These are phyloP conservation scores for Aldabrachelys gigantea DNA, from an alignment of 2,113 vertebrate genomes.

Conservation along the genomic window DNA sequence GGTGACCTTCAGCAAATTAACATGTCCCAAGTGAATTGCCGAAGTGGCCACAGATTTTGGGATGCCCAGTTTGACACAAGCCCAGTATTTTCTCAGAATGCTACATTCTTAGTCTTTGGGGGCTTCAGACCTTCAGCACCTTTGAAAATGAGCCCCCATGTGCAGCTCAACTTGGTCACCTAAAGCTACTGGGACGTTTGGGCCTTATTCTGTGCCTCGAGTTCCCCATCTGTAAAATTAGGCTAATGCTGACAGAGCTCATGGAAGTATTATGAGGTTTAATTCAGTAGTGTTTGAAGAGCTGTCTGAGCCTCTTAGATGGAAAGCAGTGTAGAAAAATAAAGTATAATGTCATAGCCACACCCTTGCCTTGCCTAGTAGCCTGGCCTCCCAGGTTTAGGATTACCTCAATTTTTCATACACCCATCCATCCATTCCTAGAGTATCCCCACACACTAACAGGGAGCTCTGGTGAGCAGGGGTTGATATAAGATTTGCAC, in stretches of 20 bases:
- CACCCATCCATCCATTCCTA: background rate
- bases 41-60: background rate
- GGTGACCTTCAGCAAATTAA: background rate
- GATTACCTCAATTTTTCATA: background rate
- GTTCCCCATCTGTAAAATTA: background rate
- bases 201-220: background rate
- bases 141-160: background rate
- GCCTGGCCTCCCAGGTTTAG: background rate
- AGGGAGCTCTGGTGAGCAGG: background rate
- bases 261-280: background rate
- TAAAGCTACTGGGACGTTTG: background rate
- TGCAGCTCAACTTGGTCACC: background rate
- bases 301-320: background rate
- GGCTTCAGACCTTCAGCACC: background rate
- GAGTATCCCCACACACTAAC: background rate
- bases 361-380: background rate
- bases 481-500: background rate
- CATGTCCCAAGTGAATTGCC: fast-evolving
- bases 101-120: background rate
- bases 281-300: background rate
- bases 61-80: background rate
- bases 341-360: background rate
- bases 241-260: background rate
- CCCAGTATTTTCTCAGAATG: background rate
- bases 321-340: background rate